These are phyloP conservation scores for Calycopis cecrops DNA, from an alignment of 1,140 invertebrate genomes.

Conservation along the genomic window DNA sequence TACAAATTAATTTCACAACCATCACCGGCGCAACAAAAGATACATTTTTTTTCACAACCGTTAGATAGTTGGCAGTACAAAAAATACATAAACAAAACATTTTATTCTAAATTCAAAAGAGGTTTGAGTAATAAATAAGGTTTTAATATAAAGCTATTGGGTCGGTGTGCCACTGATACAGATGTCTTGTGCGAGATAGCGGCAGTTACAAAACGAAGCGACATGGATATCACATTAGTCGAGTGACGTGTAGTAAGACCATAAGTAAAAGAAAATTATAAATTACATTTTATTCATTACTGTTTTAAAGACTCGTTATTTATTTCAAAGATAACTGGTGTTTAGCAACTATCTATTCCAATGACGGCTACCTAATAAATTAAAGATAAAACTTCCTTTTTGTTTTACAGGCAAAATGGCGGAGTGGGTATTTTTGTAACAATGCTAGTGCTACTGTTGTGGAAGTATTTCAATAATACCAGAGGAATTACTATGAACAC, in stretches of 20 bases:
- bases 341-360: constrained; percentile 5
- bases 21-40: no score
- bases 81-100: constrained; percentile 38
- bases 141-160: constrained; percentile 61
- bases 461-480: no score
- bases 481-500: no score
- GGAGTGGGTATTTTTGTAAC: not conserved
- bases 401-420: not conserved
- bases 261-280: constrained; percentile 36
- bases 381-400: constrained; percentile 7
- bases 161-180: constrained; percentile 66
- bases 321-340: constrained; percentile 9
- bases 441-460: no score
- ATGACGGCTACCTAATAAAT: constrained; percentile 10
- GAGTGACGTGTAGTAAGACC: constrained; percentile 42
- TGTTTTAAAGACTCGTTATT: constrained; percentile 6
- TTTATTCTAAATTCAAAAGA: constrained; percentile 53
- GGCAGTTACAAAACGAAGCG: constrained; percentile 54
- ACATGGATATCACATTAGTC: constrained; percentile 70
- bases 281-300: constrained; percentile 26
- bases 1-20: no score
- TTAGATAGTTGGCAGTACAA: constrained; percentile 3
- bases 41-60: not conserved
- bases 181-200: constrained; percentile 62
- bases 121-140: constrained; percentile 62